These are phyloP conservation scores for Sicus ferrugineus DNA, from an alignment of 2,888 invertebrate species.

Conservation along the genomic window DNA sequence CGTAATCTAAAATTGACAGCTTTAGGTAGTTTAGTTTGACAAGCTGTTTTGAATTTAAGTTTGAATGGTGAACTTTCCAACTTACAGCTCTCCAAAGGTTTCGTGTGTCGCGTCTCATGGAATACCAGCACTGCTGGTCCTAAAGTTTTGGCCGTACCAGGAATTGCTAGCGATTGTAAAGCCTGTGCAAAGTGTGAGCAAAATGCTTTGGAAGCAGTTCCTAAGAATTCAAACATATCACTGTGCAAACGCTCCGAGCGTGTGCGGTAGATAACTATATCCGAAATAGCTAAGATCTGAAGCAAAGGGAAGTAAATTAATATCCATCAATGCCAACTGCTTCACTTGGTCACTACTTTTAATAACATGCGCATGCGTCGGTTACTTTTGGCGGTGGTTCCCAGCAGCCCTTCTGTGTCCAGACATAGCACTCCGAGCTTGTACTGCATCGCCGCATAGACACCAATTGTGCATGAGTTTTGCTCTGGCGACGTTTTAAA, in stretches of 20 bases:
- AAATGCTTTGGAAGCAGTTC: conserved; percentile 79
- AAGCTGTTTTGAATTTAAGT: neutral
- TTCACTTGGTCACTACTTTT: conserved; percentile 67
- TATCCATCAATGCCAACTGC: neutral
- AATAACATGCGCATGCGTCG: conserved; percentile 72
- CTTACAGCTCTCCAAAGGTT: conserved; percentile 70
- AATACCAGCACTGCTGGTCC: conserved; percentile 81
- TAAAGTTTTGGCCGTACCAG: conserved; percentile 65
- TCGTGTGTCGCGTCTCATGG: conserved; percentile 80
- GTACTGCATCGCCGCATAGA: conserved; percentile 79
- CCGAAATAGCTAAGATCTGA: conserved; percentile 79
- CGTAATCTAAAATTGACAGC: too few relatives aligned
- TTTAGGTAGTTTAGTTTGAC: too few relatives aligned
- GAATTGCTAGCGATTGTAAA: conserved; percentile 54
- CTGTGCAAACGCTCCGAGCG: conserved; percentile 77
- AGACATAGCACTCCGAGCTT: conserved; percentile 73
- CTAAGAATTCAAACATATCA: conserved; percentile 80
- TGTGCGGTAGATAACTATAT: conserved; percentile 80
- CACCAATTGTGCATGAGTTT: conserved; percentile 79
- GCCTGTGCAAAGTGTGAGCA: conserved; percentile 75
- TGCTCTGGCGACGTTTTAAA: conserved; percentile 64
- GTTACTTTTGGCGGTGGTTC: conserved; percentile 62
- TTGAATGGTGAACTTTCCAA: conserved; percentile 31
- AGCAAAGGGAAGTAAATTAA: neutral
- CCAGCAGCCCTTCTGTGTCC: conserved; percentile 83